Conservation (phyloP, 2,888 invertebrate genomes). For the Hedya salicella region DNA sequence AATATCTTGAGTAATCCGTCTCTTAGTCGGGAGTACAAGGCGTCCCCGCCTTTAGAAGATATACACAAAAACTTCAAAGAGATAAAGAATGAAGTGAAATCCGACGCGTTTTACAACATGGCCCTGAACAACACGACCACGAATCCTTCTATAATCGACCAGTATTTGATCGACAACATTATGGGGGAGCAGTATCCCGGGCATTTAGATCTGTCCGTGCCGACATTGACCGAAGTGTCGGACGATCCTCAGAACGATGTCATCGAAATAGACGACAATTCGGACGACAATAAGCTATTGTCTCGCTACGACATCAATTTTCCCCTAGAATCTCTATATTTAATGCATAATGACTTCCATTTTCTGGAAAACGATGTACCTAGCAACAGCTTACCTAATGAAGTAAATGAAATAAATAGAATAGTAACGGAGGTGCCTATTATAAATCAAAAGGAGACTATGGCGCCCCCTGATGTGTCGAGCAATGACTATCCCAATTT, state of each 20-base stretch:
- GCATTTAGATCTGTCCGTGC: constrained; percentile 70
- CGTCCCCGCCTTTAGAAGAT: constrained; percentile 78
- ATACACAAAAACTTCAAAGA: constrained; percentile 77
- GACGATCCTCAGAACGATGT: constrained; percentile 70
- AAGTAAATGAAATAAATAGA: constrained; percentile 68
- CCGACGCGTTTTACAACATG: constrained; percentile 73
- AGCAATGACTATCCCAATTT: constrained; percentile 67
- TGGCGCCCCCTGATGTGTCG: constrained; percentile 53
- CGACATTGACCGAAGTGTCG: constrained; percentile 66
- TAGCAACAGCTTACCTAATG: constrained; percentile 58
- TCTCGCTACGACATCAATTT: constrained; percentile 77
- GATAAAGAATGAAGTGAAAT: constrained; percentile 79
- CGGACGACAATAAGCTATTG: constrained; percentile 75
- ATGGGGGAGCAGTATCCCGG: constrained; percentile 74
- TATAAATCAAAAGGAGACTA: constrained; percentile 66
- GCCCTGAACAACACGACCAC: constrained; percentile 62
- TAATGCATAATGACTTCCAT: constrained; percentile 79
- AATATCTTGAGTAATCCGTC: constrained; percentile 67
- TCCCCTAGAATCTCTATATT: constrained; percentile 72
- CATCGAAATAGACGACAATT: constrained; percentile 80
- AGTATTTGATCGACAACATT: constrained; percentile 75
- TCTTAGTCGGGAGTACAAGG: constrained; percentile 74
- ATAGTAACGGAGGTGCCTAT: constrained; percentile 72
- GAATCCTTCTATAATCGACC: constrained; percentile 73
- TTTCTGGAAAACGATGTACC: constrained; percentile 75